Conservation (phyloP, 2,113 vertebrate genomes). For the Andinoacara biseriatus region DNA sequence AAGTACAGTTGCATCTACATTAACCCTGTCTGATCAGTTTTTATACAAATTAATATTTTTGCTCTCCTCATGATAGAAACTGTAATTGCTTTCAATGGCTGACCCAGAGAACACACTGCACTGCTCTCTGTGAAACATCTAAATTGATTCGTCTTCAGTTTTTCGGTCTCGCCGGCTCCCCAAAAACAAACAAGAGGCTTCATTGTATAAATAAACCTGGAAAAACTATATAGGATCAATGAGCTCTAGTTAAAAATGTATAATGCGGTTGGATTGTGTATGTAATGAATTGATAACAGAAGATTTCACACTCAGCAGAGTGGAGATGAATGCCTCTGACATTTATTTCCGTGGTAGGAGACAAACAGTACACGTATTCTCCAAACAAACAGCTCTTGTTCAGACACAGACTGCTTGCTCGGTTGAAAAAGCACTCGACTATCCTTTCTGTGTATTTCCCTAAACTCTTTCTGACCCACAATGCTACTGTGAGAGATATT, state of each 20-base stretch:
- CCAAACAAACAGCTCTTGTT: slow-evolving; percentile 12
- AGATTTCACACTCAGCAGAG: slow-evolving; percentile 32
- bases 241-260: slow-evolving; percentile 22
- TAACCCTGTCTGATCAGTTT: background rate
- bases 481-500: slow-evolving; percentile 47
- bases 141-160: background rate
- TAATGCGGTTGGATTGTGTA: slow-evolving; percentile 16
- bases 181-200: slow-evolving; percentile 8
- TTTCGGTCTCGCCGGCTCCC: background rate
- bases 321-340: slow-evolving; percentile 41
- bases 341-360: slow-evolving; percentile 35
- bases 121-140: background rate
- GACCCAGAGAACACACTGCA: no score
- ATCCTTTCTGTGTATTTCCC: slow-evolving; percentile 48
- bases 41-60: background rate
- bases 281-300: slow-evolving; percentile 27
- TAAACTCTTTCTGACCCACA: slow-evolving; percentile 71
- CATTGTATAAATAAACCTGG: slow-evolving; percentile 37
- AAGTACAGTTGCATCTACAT: background rate
- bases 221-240: slow-evolving; percentile 36
- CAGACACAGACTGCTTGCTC: slow-evolving; percentile 16
- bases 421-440: slow-evolving; percentile 46
- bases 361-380: slow-evolving; percentile 6
- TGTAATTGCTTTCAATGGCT: background rate
- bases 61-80: background rate